Conservation (phyloP, 2,113 vertebrate species). For the Connochaetes taurinus region DNA sequence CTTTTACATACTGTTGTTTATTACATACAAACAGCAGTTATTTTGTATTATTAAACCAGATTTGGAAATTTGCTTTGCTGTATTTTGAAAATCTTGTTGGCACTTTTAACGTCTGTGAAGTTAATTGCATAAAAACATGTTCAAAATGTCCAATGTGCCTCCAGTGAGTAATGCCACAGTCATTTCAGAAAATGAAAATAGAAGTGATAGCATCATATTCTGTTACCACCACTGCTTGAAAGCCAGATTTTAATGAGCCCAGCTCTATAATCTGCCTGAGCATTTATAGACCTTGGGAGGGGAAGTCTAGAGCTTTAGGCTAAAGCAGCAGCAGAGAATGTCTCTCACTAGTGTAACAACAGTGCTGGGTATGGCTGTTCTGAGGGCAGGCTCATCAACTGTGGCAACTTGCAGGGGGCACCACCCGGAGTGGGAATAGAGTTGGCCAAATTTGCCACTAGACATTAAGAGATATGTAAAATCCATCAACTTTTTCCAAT, state of each 20-base stretch:
- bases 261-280: constrained; percentile 5
- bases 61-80: neutral
- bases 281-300: constrained; percentile 37
- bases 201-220: constrained; percentile 56
- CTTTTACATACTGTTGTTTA: neutral
- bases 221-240: constrained; percentile 26
- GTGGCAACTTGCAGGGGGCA: neutral
- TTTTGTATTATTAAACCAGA: constrained; percentile 47
- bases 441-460: neutral
- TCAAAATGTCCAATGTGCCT: constrained; percentile 43
- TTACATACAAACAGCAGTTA: neutral
- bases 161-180: constrained; percentile 45
- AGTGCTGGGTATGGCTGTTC: neutral
- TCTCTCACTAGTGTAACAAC: neutral
- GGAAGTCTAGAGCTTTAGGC: neutral
- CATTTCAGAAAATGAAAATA: constrained; percentile 61
- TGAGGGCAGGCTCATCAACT: neutral
- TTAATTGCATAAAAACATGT: constrained; percentile 39
- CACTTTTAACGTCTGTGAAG: constrained; percentile 21
- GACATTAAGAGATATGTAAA: neutral
- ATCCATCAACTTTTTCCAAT: neutral
- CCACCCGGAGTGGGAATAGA: neutral
- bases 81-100: constrained; percentile 42
- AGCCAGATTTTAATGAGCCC: constrained; percentile 58
- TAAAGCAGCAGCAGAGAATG: constrained; percentile 7